Conservation (phyloP, 2,797 vertebrate genomes). For the Platyrinchus mystaceus region DNA sequence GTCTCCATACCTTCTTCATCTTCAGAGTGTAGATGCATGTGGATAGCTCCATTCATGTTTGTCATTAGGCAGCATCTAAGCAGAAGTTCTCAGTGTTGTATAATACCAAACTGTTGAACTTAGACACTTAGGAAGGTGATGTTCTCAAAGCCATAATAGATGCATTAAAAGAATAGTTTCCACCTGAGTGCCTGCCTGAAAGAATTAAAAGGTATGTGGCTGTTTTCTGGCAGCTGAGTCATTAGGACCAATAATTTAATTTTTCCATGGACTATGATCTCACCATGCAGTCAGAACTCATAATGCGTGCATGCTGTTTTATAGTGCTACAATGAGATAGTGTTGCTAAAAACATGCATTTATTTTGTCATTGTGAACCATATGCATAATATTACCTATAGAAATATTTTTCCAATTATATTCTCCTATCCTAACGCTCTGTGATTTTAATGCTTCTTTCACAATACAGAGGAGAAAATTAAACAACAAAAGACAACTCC, state of each 20-base stretch:
- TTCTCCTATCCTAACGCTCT: not conserved
- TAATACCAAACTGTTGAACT: not conserved
- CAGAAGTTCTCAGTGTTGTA: not conserved
- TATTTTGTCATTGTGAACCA: not conserved
- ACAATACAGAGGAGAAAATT: constrained; percentile 63
- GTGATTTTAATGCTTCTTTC: constrained; percentile 13
- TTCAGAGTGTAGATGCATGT: fast-evolving
- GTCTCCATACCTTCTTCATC: fast-evolving
- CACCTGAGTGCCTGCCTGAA: not conserved
- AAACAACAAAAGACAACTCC: constrained; percentile 59
- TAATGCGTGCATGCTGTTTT: not conserved
- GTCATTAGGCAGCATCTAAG: not conserved
- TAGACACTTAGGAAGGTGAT: not conserved
- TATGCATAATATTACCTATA: not conserved
- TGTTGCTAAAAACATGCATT: not conserved
- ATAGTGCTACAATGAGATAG: not conserved
- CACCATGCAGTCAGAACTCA: not conserved
- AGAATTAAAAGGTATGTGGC: not conserved
- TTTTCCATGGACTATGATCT: not conserved
- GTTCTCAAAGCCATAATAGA: not conserved
- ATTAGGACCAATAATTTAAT: not conserved
- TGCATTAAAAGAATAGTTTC: not conserved
- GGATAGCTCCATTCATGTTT: fast-evolving
- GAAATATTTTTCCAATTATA: not conserved
- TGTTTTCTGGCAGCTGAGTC: not conserved